Evolutionary conservation across 1,140 invertebrate genomes (phyloP).

Genomic region (Campodea augens): DNA sequence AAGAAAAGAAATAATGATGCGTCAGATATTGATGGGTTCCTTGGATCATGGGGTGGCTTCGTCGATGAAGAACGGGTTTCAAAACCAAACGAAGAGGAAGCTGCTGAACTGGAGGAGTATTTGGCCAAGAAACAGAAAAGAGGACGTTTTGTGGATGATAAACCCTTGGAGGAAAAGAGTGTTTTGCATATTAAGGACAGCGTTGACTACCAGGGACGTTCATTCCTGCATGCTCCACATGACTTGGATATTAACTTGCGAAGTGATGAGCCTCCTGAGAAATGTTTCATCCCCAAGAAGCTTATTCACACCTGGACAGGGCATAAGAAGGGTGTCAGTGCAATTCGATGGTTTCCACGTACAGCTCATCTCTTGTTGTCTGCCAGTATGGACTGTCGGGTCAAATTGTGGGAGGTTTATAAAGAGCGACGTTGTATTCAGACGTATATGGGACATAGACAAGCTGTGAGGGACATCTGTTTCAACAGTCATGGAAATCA

Average conservation of each 20-base stretch:
- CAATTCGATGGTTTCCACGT: conserved; percentile 86
- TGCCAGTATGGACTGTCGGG: conserved; percentile 88
- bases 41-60: conserved; percentile 94
- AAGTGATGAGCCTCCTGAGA: conserved; percentile 76
- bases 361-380: conserved; percentile 90
- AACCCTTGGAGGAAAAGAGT: conserved; percentile 83
- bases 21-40: conserved; percentile 79
- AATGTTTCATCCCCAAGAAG: conserved; percentile 93
- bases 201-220: conserved; percentile 90
- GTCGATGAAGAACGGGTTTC: conserved; percentile 72
- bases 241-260: conserved; percentile 89
- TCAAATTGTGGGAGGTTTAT: conserved; percentile 98
- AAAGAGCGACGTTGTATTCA: conserved; percentile 82
- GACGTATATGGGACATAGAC: conserved; percentile 90
- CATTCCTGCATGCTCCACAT: conserved; percentile 82
- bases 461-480: conserved; percentile 88
- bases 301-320: conserved; percentile 93
- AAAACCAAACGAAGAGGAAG: conserved; percentile 80
- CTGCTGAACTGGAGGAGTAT: conserved; percentile 82
- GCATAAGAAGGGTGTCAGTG: conserved; percentile 91
- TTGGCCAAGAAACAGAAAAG: conserved; percentile 76
- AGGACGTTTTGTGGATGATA: conserved; percentile 68
- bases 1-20: conserved; percentile 77
- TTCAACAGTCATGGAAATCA: conserved; percentile 88
- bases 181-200: conserved; percentile 68